These are phyloP conservation scores for Tachina fera DNA, from an alignment of 2,888 invertebrate genomes.

Conservation along the genomic window DNA sequence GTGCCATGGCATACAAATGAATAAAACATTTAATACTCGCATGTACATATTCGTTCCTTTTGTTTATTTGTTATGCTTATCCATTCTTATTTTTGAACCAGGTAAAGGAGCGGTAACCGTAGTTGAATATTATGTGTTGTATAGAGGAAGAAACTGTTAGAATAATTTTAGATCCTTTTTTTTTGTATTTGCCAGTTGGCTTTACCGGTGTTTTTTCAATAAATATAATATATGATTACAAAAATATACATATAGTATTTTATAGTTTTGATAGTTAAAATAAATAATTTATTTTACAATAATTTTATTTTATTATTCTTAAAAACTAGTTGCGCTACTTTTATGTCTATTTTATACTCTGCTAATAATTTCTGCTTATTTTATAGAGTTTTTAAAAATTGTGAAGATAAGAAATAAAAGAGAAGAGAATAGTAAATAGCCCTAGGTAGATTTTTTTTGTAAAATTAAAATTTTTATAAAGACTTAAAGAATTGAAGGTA, in stretches of 20 bases:
- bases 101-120: slow-evolving; percentile 45
- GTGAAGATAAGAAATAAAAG: no score
- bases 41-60: slow-evolving; percentile 14
- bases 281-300: slow-evolving; percentile 43
- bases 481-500: not conserved
- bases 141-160: slow-evolving; percentile 52
- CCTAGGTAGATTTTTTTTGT: no score
- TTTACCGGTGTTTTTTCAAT: slow-evolving; percentile 17
- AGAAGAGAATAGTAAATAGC: no score
- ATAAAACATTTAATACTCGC: not conserved
- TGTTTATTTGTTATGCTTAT: slow-evolving; percentile 45
- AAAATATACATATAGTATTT: slow-evolving; percentile 41
- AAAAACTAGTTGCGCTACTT: slow-evolving; percentile 71
- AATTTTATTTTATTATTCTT: slow-evolving; percentile 37
- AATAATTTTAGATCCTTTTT: slow-evolving; percentile 55
- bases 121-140: slow-evolving; percentile 36
- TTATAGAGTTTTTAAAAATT: no score
- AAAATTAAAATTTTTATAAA: no score
- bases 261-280: slow-evolving; percentile 17
- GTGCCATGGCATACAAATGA: slow-evolving; percentile 36
- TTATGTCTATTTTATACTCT: slow-evolving; percentile 21
- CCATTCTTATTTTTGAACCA: slow-evolving; percentile 44
- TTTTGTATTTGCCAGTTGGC: slow-evolving; percentile 39
- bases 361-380: no score
- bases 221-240: slow-evolving; percentile 4